Base-by-base conservation (phyloP, 2,797 vertebrate species). In the Malacoctenus gilli region DNA sequence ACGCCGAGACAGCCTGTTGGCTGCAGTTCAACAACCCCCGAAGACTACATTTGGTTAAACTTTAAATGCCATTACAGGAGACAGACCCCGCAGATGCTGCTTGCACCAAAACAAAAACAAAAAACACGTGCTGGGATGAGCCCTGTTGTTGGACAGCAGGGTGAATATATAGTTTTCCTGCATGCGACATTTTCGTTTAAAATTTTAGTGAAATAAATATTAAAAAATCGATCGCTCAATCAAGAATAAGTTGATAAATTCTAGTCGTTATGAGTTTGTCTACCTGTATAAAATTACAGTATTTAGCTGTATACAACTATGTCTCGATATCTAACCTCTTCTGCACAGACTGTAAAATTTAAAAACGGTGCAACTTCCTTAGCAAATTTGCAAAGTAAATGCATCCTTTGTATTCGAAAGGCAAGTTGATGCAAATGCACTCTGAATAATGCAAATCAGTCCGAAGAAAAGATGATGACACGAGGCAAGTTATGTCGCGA, bases 341-440 rank as follows among this genome's bases (percentile, higher is more conserved):
- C n/a, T n/a, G n/a, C n/a, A n/a, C n/a, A n/a, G n/a, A n/a, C n/a
- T n/a, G n/a, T n/a, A n/a, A n/a, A n/a, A n/a, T n/a, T n/a, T n/a
- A n/a, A n/a, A n/a, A n/a, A n/a, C n/a, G 25, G 2, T 39, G 18
- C 43, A 55, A 37, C 31, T 46, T 41, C 18, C 22, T 22, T 7
- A 20, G 25, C 12, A 34, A 50, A 39, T 40, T 40, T 39, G 10
- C 18, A 44, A 39, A 32, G 9, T 19, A 55, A 21, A 38, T 32
- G 9, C 14, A 8, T 34, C 36, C 4, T 14, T 37, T 54, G 11
- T 35, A 1, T 14, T 2, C 3, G 8, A 46, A 58, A 47, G 36
- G 20, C 1, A 7, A 49, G 35, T 30, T 8, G 15, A 41, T 40
- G n/a, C 20, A 43, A 50, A 52, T 58, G 3, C 56, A 10, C 32